These are phyloP conservation scores for Pilophorus perplexus DNA, from an alignment of 2,888 invertebrate species.

Conservation along the genomic window DNA sequence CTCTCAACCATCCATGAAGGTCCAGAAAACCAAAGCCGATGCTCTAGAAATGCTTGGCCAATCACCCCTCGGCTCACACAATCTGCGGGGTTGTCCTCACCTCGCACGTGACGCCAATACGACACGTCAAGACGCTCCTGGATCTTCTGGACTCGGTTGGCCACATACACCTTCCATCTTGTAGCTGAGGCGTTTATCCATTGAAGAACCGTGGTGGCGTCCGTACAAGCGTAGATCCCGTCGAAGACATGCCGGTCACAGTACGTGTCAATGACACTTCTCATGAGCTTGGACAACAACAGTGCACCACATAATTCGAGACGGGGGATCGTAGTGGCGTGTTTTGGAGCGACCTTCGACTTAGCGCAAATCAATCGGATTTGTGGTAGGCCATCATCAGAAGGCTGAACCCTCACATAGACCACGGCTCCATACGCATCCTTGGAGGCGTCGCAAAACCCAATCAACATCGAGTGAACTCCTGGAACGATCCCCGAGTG, in stretches of 20 bases:
- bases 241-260: not conserved
- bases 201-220: not conserved
- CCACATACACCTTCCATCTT: not conserved
- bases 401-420: not conserved
- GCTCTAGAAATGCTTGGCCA: not conserved
- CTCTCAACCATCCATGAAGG: not conserved
- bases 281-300: no score
- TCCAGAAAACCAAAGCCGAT: not conserved
- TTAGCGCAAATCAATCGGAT: no score
- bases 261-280: not conserved
- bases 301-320: no score
- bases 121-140: not conserved
- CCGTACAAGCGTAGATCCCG: not conserved
- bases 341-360: no score
- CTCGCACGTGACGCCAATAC: constrained; percentile 3
- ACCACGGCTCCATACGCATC: constrained; percentile 9
- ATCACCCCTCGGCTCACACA: not conserved
- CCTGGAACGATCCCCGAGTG: not conserved
- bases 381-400: not conserved
- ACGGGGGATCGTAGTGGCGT: no score
- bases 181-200: not conserved
- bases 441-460: constrained; percentile 10
- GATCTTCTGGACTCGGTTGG: not conserved
- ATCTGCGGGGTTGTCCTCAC: not conserved
- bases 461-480: not conserved